These are phyloP conservation scores for Arctocebus calabarensis DNA, from an alignment of 2,797 vertebrate genomes.

Conservation along the genomic window DNA sequence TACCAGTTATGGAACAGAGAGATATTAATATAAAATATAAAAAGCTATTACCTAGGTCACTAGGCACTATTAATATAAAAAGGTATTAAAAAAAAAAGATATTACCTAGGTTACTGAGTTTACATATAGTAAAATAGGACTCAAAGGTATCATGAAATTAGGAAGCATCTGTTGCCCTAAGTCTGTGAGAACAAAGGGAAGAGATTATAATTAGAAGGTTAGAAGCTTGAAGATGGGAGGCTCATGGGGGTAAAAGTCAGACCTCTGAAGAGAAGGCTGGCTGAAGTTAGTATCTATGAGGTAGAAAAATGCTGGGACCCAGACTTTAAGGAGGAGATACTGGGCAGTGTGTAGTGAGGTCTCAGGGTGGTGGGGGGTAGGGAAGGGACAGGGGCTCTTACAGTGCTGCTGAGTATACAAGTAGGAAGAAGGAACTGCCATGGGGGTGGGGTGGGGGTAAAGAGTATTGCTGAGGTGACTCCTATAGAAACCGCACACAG, in stretches of 20 bases:
- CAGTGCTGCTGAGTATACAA: neutral
- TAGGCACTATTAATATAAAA: neutral
- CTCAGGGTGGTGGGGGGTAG: neutral
- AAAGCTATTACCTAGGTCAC: slow-evolving; percentile 2
- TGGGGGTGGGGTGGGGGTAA: neutral
- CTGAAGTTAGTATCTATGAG: neutral
- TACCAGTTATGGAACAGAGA: neutral
- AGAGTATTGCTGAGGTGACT: neutral
- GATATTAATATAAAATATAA: neutral
- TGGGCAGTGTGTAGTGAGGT: neutral
- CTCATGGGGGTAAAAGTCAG: neutral
- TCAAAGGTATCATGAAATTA: neutral
- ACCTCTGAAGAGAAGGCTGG: neutral
- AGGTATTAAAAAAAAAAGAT: neutral
- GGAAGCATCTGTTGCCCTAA: neutral
- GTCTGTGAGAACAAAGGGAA: slow-evolving; percentile 34
- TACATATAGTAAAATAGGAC: neutral
- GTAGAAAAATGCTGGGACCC: neutral
- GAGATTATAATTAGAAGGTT: neutral
- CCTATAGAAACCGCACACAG: neutral
- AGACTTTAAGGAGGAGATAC: neutral
- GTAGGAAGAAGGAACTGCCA: neutral
- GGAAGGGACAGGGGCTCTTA: neutral
- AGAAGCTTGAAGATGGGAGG: neutral
- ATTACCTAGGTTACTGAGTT: neutral